A percentile compares a stretch with the other conserved stretches of the same genome.
Evolutionary conservation across 2,888 invertebrate genomes (phyloP).

Genomic region (Herminia tarsipennalis): DNA sequence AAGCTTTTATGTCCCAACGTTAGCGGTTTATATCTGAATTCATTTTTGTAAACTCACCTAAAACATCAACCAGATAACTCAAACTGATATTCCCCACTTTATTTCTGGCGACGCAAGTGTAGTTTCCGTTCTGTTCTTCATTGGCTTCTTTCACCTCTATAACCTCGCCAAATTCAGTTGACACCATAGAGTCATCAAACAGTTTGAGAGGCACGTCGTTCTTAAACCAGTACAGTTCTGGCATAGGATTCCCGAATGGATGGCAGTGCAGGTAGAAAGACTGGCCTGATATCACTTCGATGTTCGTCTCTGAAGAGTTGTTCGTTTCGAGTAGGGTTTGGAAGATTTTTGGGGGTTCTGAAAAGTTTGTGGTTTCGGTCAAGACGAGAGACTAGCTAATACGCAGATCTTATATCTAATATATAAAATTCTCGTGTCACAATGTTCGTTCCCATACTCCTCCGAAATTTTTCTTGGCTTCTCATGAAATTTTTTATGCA

Average conservation of each 20-base stretch:
- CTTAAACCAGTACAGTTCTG: constrained; percentile 87
- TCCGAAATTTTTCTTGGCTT: too few relatives aligned
- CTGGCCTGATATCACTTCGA: constrained; percentile 75
- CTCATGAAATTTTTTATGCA: too few relatives aligned
- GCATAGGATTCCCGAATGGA: constrained; percentile 86
- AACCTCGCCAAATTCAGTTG: constrained; percentile 70
- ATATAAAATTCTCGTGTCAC: too few relatives aligned
- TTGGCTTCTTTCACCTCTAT: constrained; percentile 59
- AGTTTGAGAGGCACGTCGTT: constrained; percentile 75
- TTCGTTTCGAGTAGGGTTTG: constrained; percentile 56
- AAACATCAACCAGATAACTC: constrained; percentile 74
- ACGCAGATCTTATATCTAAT: neutral
- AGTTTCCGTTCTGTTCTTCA: constrained; percentile 78
- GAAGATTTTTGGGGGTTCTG: constrained; percentile 78
- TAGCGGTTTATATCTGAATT: too few relatives aligned
- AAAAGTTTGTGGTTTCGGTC: constrained; percentile 31
- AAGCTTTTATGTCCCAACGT: too few relatives aligned
- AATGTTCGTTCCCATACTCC: too few relatives aligned
- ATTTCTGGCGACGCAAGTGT: constrained; percentile 86
- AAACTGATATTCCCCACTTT: constrained; percentile 77
- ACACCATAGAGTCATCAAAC: constrained; percentile 75
- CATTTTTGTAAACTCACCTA: constrained; percentile 65
- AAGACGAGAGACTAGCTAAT: neutral
- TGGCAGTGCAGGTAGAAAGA: constrained; percentile 82
- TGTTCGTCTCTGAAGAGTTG: constrained; percentile 42